Conservation (phyloP, 2,797 vertebrate genomes). For the Galaxias olidus region DNA sequence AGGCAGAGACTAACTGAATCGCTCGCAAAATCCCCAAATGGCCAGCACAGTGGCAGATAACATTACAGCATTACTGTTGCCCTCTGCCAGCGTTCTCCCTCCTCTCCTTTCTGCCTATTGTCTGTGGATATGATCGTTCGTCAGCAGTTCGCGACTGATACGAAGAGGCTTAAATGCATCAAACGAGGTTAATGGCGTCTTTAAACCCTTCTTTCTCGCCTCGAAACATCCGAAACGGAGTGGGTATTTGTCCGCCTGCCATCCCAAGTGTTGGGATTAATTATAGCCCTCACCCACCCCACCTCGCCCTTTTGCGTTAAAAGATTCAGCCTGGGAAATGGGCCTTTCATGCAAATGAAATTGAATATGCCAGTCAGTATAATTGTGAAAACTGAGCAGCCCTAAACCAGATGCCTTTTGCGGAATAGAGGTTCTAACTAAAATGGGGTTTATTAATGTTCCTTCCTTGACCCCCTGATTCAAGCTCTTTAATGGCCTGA, state of each 20-base stretch:
- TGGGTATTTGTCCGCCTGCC: conserved; percentile 66
- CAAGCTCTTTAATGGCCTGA: conserved; percentile 53
- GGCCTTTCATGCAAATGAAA: conserved; percentile 76
- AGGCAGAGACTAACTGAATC: no score
- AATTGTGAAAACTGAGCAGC: conserved; percentile 69
- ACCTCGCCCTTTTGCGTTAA: conserved; percentile 66
- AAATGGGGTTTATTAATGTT: conserved; percentile 64
- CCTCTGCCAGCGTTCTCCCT: conserved; percentile 28
- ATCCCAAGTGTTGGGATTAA: conserved; percentile 74
- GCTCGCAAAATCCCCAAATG: no score
- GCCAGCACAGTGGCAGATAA: not conserved
- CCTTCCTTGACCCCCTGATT: conserved; percentile 60
- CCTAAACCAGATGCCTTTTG: conserved; percentile 53
- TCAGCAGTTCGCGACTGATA: conserved; percentile 61
- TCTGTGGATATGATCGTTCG: conserved; percentile 49
- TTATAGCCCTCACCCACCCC: conserved; percentile 67
- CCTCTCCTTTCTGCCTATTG: conserved; percentile 34
- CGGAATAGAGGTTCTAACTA: conserved; percentile 51
- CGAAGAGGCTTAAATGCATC: conserved; percentile 52
- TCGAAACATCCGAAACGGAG: conserved; percentile 54
- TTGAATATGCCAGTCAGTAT: conserved; percentile 78
- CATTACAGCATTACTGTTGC: conserved; percentile 18
- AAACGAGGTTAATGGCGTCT: conserved; percentile 71
- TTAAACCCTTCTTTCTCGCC: conserved; percentile 65
- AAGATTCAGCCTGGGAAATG: conserved; percentile 71